These are phyloP conservation scores for Thunnus thynnus DNA, from an alignment of 2,113 vertebrate genomes.

Conservation along the genomic window DNA sequence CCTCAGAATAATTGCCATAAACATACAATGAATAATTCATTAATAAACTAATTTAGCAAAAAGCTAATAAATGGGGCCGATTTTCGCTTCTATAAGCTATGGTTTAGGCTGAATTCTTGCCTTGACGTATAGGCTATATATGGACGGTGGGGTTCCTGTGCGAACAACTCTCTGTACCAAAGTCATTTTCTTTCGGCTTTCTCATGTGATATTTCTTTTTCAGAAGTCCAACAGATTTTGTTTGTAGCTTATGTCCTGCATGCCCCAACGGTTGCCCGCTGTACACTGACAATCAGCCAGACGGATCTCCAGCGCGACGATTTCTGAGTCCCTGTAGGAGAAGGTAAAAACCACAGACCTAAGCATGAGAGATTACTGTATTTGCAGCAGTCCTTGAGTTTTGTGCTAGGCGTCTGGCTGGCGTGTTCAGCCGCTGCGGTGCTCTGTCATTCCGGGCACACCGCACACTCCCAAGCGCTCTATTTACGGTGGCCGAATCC, in stretches of 20 bases:
- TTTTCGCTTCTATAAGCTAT: slow-evolving; percentile 8
- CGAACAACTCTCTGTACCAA: not conserved
- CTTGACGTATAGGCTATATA: not conserved
- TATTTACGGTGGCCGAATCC: slow-evolving; percentile 75
- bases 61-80: slow-evolving; percentile 30
- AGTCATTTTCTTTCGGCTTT: slow-evolving; percentile 14
- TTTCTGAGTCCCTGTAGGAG: slow-evolving; percentile 49
- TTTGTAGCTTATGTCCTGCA: slow-evolving; percentile 50
- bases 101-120: slow-evolving; percentile 1
- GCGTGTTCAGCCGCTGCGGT: slow-evolving; percentile 33
- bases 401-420: slow-evolving; percentile 49
- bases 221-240: slow-evolving; percentile 57
- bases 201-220: slow-evolving; percentile 35
- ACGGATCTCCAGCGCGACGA: slow-evolving; percentile 50
- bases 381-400: slow-evolving; percentile 72
- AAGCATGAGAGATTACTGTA: slow-evolving; percentile 71
- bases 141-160: not conserved
- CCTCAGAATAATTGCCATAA: slow-evolving; percentile 21
- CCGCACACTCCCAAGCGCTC: slow-evolving; percentile 71
- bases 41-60: slow-evolving; percentile 52
- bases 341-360: slow-evolving; percentile 49
- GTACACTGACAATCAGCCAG: slow-evolving; percentile 63
- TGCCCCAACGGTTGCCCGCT: slow-evolving; percentile 34
- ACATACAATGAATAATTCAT: slow-evolving; percentile 57
- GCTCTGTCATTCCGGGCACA: slow-evolving; percentile 74